phyloP scores from a whole-genome alignment of 2,797 vertebrate genomes.

The Lindbergichthys nudifrons region DNA sequence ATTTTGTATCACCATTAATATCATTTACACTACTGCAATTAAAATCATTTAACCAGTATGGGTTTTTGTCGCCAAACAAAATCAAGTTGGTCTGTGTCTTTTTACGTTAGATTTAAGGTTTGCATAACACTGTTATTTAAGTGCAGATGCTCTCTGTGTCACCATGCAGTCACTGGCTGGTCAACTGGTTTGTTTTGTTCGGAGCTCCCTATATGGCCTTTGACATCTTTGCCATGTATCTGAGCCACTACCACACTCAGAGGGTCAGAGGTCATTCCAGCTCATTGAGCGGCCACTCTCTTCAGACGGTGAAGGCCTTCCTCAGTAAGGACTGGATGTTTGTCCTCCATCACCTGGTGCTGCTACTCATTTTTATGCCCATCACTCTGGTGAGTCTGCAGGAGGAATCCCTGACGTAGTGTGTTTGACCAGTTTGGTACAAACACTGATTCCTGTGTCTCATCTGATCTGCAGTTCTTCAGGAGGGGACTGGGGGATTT shows the following conservation, averaged over 20 bases:
- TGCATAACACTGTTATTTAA: background rate
- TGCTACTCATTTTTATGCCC: conserved; percentile 88
- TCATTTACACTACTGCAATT: background rate
- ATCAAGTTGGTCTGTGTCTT: background rate
- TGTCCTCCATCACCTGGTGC: conserved; percentile 87
- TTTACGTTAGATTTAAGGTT: background rate
- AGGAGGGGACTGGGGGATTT: conserved; percentile 91
- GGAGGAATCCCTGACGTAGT: conserved; percentile 44
- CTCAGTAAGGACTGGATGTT: conserved; percentile 86
- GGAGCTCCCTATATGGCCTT: conserved; percentile 89
- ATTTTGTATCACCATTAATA: background rate
- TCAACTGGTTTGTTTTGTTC: conserved; percentile 84
- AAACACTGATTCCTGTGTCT: background rate
- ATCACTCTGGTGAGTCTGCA: conserved; percentile 83
- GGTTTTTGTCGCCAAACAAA: background rate
- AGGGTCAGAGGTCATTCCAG: conserved; percentile 52
- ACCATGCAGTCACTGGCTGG: conserved; percentile 89
- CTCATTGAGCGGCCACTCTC: conserved; percentile 64
- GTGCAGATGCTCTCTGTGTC: background rate
- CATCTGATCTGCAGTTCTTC: conserved; percentile 81
- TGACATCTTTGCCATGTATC: conserved; percentile 90
- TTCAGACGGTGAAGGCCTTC: conserved; percentile 81
- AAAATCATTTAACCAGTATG: background rate
- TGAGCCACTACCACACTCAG: conserved; percentile 87
- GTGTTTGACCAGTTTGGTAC: background rate